phyloP scores from a whole-genome alignment of 1,140 invertebrate genomes.

The Brachionus calyciflorus region DNA sequence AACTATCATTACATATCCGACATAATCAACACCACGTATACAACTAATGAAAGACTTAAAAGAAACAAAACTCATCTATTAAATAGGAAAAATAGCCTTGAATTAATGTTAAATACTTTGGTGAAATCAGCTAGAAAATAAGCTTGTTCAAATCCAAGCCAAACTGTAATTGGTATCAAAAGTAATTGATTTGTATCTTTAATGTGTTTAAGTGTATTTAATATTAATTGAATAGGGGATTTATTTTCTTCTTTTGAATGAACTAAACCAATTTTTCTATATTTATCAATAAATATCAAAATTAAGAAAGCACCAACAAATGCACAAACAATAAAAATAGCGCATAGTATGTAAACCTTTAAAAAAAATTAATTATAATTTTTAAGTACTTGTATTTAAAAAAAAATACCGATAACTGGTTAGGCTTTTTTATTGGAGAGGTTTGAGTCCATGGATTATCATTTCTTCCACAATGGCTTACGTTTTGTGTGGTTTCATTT shows the following conservation, averaged over 20 bases:
- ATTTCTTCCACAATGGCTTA: not conserved
- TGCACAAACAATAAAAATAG: conserved; percentile 82
- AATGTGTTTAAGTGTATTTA: conserved; percentile 67
- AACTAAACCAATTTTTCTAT: conserved; percentile 49
- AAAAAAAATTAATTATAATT: not conserved
- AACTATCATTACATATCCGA: conserved; percentile 92
- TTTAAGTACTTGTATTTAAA: not conserved
- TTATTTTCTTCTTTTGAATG: conserved; percentile 41
- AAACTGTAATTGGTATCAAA: conserved; percentile 87
- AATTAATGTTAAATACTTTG: conserved; percentile 64
- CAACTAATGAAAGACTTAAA: conserved; percentile 8
- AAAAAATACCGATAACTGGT: conserved; percentile 47
- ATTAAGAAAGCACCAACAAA: conserved; percentile 79
- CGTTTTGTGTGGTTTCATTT: not conserved
- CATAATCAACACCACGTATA: conserved; percentile 72
- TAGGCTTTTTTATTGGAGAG: conserved; percentile 33
- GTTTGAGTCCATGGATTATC: not conserved
- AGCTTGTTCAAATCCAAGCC: conserved; percentile 93
- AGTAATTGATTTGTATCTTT: conserved; percentile 73
- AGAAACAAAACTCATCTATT: conserved; percentile 49
- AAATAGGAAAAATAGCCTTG: not conserved
- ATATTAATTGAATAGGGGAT: not conserved
- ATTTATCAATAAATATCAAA: conserved; percentile 76
- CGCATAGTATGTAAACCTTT: conserved; percentile 68
- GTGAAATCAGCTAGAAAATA: conserved; percentile 92